Percentiles rank a stretch among this genome's conserved stretches.
phyloP scores from a whole-genome alignment of 2,797 vertebrate species.

The Scolopax bukidnonensis region DNA sequence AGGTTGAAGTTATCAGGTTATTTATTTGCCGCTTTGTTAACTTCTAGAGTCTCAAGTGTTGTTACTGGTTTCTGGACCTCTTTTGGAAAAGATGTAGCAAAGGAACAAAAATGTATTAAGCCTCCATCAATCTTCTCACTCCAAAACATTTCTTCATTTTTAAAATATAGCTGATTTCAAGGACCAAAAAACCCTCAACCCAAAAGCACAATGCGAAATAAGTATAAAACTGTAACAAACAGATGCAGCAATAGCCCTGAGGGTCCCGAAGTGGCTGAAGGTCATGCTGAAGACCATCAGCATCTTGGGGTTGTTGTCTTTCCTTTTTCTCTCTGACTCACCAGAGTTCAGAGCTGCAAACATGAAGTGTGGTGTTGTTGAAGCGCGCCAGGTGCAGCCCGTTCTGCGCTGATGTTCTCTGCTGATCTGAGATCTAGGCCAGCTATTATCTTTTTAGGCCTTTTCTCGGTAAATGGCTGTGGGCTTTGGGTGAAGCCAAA shows the following conservation, averaged over 20 bases:
- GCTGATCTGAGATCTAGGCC: not conserved
- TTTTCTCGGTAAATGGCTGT: not conserved
- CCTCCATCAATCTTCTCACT: not conserved
- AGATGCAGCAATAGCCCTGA: not conserved
- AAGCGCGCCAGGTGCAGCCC: not conserved
- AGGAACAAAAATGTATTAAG: not conserved
- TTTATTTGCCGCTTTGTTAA: not conserved
- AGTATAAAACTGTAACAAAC: not conserved
- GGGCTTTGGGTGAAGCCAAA: not conserved
- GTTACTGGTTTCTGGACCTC: not conserved
- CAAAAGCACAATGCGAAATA: not conserved
- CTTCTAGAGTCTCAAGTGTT: not conserved
- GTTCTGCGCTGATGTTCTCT: not conserved
- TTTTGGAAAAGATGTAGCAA: not conserved
- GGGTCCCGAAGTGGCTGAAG: not conserved
- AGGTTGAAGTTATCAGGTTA: not conserved
- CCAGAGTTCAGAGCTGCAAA: not conserved
- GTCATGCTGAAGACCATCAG: not conserved
- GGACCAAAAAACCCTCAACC: not conserved
- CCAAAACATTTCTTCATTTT: not conserved
- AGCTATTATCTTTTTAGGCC: not conserved
- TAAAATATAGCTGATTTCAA: not conserved
- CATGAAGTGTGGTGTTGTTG: not conserved
- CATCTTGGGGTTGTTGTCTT: accelerated
- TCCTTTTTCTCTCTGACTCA: not conserved